Evolutionary conservation across 2,113 vertebrate genomes (phyloP), one percentile per base, ranked within the genome.

Genomic region (Pachycephala philippinensis): DNA sequence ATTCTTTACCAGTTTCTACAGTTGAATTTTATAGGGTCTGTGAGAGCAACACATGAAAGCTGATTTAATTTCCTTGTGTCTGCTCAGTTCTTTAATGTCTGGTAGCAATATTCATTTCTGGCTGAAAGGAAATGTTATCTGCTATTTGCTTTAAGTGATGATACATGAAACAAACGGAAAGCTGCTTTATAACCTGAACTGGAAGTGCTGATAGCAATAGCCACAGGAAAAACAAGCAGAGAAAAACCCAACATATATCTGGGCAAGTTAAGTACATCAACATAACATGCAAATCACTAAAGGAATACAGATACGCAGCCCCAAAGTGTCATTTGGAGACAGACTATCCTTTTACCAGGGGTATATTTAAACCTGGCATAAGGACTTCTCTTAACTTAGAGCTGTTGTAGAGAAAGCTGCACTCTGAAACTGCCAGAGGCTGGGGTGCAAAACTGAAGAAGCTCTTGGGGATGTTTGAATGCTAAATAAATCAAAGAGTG

Each of bases 401-500:
- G 71, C 78, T 76, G 30, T 87, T 61, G 60, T 84, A 45, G 76
- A 65, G 68, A 93, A 95, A 72, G 35, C 37, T 77, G 45, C 57
- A 9, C 56, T 85, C 66, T 85, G 53, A 84, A 84, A 72, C 17
- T 81, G 71, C 84, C 84, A 94, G 56, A 71, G 87, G 56, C 89
- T 85, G 81, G 86, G 47, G 23, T 95, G 42, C 18, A 86, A 92
- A 66, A 47, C 45, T 80, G 50, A 59, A 89, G 47, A 84, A 97
- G 31, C 21, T 88, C 74, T 24, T 54, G 31, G 40, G 57, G 31
- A 27, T 91, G 60, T 84, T 60, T 95, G 68, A 89, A 90, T 72
- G 59, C 66, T 94, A 88, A 96, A 85, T 87, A 85, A 91, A 83
- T 91, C 80, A 90, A 97, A 81, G 86, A 87, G 56, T 93, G 44